Conservation (phyloP, 1,140 invertebrate genomes). For the Drosophila athabasca region DNA sequence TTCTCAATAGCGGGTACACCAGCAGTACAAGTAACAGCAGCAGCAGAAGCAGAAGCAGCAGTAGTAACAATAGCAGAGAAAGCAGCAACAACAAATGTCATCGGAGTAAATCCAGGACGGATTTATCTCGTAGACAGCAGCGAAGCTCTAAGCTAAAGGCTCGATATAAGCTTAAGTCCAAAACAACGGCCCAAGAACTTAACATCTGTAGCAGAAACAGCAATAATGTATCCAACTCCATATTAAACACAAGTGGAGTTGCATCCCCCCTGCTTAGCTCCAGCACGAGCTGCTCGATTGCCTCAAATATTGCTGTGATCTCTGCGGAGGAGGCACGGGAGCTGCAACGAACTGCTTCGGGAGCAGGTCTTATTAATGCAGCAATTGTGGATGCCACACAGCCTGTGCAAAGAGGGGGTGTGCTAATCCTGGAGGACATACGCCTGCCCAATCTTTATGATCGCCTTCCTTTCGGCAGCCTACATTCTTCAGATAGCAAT, state of each 20-base stretch:
- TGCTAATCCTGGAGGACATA: constrained; percentile 66
- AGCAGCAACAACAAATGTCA: not conserved
- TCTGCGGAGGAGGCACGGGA: constrained; percentile 65
- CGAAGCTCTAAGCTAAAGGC: not conserved
- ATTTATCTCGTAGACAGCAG: constrained; percentile 8
- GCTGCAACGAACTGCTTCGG: constrained; percentile 56
- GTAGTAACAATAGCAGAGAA: not conserved
- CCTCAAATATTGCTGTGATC: constrained; percentile 67
- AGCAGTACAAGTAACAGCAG: not conserved
- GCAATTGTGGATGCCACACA: constrained; percentile 54
- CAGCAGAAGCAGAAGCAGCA: not conserved
- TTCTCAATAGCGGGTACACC: constrained; percentile 11
- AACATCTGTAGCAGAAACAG: constrained; percentile 31
- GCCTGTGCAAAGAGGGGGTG: constrained; percentile 40
- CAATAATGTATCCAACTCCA: constrained; percentile 17
- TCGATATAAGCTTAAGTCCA: not conserved
- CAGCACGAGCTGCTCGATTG: constrained; percentile 59
- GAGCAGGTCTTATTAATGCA: constrained; percentile 15
- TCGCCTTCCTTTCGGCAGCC: constrained; percentile 1
- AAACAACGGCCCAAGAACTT: constrained; percentile 27
- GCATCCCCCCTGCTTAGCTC: constrained; percentile 39
- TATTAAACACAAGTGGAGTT: not conserved
- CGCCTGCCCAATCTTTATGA: constrained; percentile 60
- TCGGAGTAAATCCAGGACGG: constrained; percentile 35
- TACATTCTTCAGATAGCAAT: constrained; percentile 39